Base-by-base conservation (phyloP, 1,140 invertebrate species). In the Platyura marginata region DNA sequence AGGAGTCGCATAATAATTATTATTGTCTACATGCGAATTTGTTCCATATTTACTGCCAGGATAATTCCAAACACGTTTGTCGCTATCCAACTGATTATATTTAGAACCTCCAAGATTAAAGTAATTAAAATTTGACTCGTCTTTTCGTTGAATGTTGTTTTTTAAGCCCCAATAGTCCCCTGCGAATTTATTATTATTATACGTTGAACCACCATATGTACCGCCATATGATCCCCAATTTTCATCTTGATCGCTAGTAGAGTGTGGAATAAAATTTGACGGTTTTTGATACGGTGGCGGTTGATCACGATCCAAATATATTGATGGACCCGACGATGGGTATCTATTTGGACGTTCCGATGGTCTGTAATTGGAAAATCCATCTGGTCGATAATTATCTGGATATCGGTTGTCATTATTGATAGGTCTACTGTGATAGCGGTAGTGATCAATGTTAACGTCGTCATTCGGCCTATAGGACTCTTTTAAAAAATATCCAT, bases 201-300 rank as follows among this genome's bases (percentile, higher is more conserved):
- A 46, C 35, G 46, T 50, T 9, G 45, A 45, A 32, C 61, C 55
- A 19, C 63, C 63, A 40, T 64, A 65, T 13, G 47, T 51, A 19
- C 61, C 61, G 11, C 63, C 64, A 49, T 66, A 65, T 20, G 51
- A 50, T 19, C 56, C 51, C 50, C 51, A 60, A 19, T 32, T 39
- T 5, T 37, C 35, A 16, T 25, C 23, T 6, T 32, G 19, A 19
- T 38, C 32, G 34, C 19, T 33, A n/a, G 25, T 21, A 32, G 32
- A 20, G 40, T 9, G n/a, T 22, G 41, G 42, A 13, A 20, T 13
- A 20, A 6, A 40, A 18, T 23, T 21, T 3, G 9, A 5, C 16
- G 38, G 20, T 40, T 38, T 38, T 38, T 3, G 20, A 36, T 36
- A 5, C 15, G 5, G 2, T 4, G 15, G 21, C 16, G 10, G n/a